phyloP scores from a whole-genome alignment of 2,888 invertebrate species.

The Gortyna flavago region DNA sequence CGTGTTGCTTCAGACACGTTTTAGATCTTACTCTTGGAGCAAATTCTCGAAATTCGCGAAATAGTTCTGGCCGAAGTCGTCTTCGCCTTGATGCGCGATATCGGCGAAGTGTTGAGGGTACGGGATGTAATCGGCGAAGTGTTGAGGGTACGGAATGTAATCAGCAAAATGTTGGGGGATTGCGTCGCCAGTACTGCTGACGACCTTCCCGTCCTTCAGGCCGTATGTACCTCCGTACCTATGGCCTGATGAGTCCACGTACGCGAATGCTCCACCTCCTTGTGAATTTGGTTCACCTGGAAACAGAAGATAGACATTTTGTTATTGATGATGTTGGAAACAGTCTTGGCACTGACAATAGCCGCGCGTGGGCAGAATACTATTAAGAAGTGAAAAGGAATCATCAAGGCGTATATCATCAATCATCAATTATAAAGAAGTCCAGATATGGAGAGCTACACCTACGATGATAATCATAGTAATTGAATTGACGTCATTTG shows the following conservation, averaged over 20 bases:
- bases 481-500: slow-evolving; percentile 44
- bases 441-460: slow-evolving; percentile 22
- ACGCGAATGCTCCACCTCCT: slow-evolving; percentile 81
- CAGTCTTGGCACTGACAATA: neutral
- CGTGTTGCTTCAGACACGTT: slow-evolving; percentile 64
- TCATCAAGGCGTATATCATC: slow-evolving; percentile 36
- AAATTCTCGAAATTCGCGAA: slow-evolving; percentile 81
- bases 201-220: slow-evolving; percentile 74
- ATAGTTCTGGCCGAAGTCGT: slow-evolving; percentile 81
- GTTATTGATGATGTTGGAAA: neutral
- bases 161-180: slow-evolving; percentile 65
- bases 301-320: slow-evolving; percentile 31
- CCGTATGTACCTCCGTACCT: slow-evolving; percentile 86
- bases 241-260: slow-evolving; percentile 82
- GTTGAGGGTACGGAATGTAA: slow-evolving; percentile 52
- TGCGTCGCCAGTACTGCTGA: slow-evolving; percentile 62
- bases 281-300: slow-evolving; percentile 53
- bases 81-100: slow-evolving; percentile 50
- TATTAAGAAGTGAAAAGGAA: slow-evolving; percentile 13
- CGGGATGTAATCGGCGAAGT: slow-evolving; percentile 63
- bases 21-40: slow-evolving; percentile 83
- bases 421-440: slow-evolving; percentile 11
- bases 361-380: slow-evolving; percentile 19
- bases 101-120: slow-evolving; percentile 67
- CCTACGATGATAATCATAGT: slow-evolving; percentile 36